Base-by-base conservation (phyloP, 2,888 invertebrate genomes). In the Noctua janthe region DNA sequence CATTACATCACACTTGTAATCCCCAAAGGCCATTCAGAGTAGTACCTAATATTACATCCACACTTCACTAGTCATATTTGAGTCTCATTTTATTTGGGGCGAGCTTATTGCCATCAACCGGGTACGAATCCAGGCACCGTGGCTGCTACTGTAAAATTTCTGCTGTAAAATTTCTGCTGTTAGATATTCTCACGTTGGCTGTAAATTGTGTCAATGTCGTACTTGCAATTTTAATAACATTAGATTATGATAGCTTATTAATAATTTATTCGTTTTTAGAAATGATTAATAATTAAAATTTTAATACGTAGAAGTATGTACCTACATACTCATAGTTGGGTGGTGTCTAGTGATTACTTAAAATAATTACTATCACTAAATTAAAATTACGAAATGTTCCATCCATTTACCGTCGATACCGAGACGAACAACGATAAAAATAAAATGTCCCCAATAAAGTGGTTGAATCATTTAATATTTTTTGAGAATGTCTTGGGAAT, bases 371-470 rank as follows among this genome's bases (percentile, higher is more conserved):
- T 43, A 43, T 43, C 15, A 67, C 43, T 13, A 59, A 35, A 74
- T 23, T 23, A 67, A 67, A 67, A 67, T 11, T 35, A 11, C 39
- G 20, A 64, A 66, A 47, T 2, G 15, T 29, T 23, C 8, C 23
- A 23, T 23, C 23, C 43, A 76, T 35, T 66, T n/a, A 35, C 7
- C 23, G 47, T 35, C n/a, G 11, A 17, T 17, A 17, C 15, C 47
- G 8, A 66, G 35, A 20, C 39, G 29, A n/a, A 64, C 29, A 39
- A 20, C 20, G 13, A 43, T 73, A 59, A 69, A 39, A n/a, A 29
- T 76, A 69, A 69, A 49, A 76, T 78, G 78, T 76, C 67, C 17
- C 56, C 56, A 17, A 17, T 78, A 75, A 76, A 78, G 6, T 69
- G 47, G 76, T 39, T 78, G 13, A 67, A 78, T 35, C 56, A 49